These are phyloP conservation scores for Torymus texanus DNA, from an alignment of 2,888 invertebrate genomes.

Conservation along the genomic window DNA sequence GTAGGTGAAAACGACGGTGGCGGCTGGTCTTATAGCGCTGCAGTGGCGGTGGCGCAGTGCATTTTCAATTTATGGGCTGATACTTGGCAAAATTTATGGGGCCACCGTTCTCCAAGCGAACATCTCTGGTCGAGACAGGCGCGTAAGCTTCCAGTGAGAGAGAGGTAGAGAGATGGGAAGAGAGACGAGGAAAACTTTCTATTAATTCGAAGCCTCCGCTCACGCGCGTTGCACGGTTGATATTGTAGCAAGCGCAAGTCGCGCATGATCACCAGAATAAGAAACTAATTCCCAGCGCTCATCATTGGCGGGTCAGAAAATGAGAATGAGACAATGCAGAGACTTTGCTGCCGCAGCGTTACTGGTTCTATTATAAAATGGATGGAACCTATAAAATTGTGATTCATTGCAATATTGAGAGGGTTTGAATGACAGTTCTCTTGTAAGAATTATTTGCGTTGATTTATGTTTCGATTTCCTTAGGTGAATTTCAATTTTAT, in stretches of 20 bases:
- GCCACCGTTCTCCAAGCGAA: constrained; percentile 54
- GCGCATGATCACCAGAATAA: constrained; percentile 39
- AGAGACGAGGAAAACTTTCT: constrained; percentile 58
- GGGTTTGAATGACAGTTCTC: too few species aligned
- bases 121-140: constrained; percentile 52
- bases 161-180: not conserved
- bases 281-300: constrained; percentile 31
- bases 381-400: too few species aligned
- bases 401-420: too few species aligned
- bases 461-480: too few species aligned
- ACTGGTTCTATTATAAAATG: too few species aligned
- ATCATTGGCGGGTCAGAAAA: too few species aligned
- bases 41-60: constrained; percentile 53
- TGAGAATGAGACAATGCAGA: not conserved
- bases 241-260: not conserved
- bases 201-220: constrained; percentile 60
- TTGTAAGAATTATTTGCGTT: too few species aligned
- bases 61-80: constrained; percentile 69
- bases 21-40: not conserved
- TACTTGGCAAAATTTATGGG: constrained; percentile 67
- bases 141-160: constrained; percentile 26
- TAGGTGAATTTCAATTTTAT: too few species aligned
- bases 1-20: constrained; percentile 41
- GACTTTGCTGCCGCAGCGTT: not conserved
- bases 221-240: not conserved